Evolutionary conservation across 2,888 invertebrate genomes (phyloP).

Genomic region (Smittia sp.): DNA sequence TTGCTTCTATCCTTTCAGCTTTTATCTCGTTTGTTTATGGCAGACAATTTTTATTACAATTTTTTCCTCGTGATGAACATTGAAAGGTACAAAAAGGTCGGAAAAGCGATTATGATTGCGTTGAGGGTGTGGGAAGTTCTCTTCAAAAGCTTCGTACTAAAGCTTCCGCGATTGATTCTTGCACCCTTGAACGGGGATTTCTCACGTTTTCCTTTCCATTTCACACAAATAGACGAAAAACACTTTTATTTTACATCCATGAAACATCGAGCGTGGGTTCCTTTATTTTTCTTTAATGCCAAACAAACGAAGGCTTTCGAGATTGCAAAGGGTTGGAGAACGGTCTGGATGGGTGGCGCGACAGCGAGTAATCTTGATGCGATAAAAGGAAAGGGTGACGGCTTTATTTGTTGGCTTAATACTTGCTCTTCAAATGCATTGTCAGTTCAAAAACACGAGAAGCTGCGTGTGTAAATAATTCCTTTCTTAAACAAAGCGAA

Average conservation of each 20-base stretch:
- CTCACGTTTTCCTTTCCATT: neutral
- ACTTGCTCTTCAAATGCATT: conserved; percentile 21
- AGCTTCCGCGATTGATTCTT: too few relatives aligned
- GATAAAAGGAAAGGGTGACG: neutral
- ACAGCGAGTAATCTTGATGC: neutral
- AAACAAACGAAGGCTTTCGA: neutral
- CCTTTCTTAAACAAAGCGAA: neutral
- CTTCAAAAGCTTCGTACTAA: neutral
- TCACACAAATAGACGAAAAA: conserved; percentile 5
- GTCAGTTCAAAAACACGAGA: neutral
- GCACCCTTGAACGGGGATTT: too few relatives aligned
- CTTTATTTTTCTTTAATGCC: conserved; percentile 1
- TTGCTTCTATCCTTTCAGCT: neutral
- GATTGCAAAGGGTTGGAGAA: neutral
- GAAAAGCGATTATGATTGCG: neutral
- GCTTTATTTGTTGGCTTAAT: neutral
- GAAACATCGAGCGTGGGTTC: neutral
- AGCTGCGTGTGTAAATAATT: neutral
- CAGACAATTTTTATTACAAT: conserved; percentile 23
- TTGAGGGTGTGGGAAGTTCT: too few relatives aligned
- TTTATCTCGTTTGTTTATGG: conserved; percentile 13
- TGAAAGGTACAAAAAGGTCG: conserved; percentile 5
- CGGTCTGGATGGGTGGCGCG: neutral
- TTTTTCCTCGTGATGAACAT: conserved; percentile 7
- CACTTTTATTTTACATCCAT: neutral